Evolutionary conservation across 2,113 vertebrate genomes (phyloP).

Genomic region (Garra rufa): DNA sequence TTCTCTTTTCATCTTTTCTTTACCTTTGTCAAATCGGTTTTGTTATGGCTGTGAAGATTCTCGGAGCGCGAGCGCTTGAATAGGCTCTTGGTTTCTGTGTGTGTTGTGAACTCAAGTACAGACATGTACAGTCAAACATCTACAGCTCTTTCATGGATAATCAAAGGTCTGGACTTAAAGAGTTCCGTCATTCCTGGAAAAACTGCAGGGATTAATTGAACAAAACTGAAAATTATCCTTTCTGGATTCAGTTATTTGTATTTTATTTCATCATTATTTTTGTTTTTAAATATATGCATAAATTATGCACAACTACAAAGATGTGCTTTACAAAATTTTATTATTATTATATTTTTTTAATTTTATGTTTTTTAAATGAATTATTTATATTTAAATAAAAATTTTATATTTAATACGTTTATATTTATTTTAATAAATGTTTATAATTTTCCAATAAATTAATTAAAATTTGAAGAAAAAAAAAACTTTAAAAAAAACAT

Average conservation of each 20-base stretch:
- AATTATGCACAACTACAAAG: too few relatives aligned
- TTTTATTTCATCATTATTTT: too few relatives aligned
- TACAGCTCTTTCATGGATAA: conserved; percentile 36
- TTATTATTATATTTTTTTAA: too few relatives aligned
- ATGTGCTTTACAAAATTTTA: too few relatives aligned
- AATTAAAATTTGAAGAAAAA: too few relatives aligned
- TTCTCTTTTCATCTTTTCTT: conserved; percentile 18
- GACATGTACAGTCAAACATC: conserved; percentile 41
- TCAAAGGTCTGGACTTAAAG: conserved; percentile 33
- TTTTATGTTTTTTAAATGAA: too few relatives aligned
- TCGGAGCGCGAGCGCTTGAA: conserved; percentile 29
- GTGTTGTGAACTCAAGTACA: conserved; percentile 35
- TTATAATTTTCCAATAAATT: too few relatives aligned
- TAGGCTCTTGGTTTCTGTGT: conserved; percentile 5
- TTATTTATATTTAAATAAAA: background rate
- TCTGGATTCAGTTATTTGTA: background rate
- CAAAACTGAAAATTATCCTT: background rate
- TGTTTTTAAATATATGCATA: too few relatives aligned
- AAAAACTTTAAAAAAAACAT: too few relatives aligned
- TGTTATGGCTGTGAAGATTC: background rate
- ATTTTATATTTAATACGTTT: background rate
- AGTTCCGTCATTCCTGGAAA: background rate
- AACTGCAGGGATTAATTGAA: background rate
- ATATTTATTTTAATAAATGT: too few relatives aligned
- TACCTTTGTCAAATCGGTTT: conserved; percentile 8